Base-by-base conservation (phyloP, 2,888 invertebrate species). In the Frankliniella fusca region DNA sequence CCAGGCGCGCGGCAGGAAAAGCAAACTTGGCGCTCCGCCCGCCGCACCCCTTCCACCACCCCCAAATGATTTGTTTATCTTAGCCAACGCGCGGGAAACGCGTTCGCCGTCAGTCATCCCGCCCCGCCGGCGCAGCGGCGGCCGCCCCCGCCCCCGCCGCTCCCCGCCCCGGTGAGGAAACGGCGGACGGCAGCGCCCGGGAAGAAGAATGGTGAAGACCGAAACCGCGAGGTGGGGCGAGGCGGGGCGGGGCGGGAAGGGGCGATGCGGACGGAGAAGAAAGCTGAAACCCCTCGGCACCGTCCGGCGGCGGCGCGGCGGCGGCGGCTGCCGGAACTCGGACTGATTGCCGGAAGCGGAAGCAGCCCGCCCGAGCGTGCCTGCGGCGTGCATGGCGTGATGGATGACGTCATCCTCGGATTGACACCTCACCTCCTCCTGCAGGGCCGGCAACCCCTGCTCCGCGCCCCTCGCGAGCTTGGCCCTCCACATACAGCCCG, bases 301-400 rank as follows among this genome's bases (percentile, higher is more conserved):
- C 70, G 27, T 10, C 70, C 23, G 65, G 8, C 11, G 70, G 12
- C 70, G 70, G 23, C 70, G 70, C 10, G 70, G 70, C 23, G 23
- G 23, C 23, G 23, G 8, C 27, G 23, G 23, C 70, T 76, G 70
- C 23, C 70, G 70, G 23, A 38, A 38, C 38, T 38, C 70, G 23
- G 70, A 76, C 70, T 27, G 70, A 76, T 76, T 76, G 23, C 70
- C 70, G 70, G 70, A 23, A 23, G 11, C 27, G 70, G 70, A 76
- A 27, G 70, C 61, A 18, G 61, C 61, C 38, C 38, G 2, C 38
- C 3, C 38, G 38, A 3, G 38, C 38, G 38, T 38, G 38, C 38
- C 38, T 38, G 38, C 38, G 5, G 38, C 38, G 5, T 38, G 38
- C 38, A 38, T 38, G 38, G 3, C 38, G 38, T 23, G 70, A 76